phyloP scores from a whole-genome alignment of 1,140 invertebrate species.

The Xylocopa sonorina region DNA sequence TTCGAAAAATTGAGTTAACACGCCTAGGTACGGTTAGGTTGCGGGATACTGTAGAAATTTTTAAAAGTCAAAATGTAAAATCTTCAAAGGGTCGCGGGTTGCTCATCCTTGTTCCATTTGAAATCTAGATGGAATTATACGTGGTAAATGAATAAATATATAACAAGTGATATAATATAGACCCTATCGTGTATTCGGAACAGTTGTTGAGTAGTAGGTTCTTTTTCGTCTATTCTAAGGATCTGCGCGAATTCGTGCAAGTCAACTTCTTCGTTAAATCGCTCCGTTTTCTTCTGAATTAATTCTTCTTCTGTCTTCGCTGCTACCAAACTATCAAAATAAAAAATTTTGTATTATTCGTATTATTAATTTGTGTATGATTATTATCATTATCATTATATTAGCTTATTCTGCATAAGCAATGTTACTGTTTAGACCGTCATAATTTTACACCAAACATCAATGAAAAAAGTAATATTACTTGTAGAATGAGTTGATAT shows the following conservation, averaged over 20 bases:
- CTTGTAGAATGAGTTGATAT: too few relatives aligned
- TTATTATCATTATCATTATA: too few relatives aligned
- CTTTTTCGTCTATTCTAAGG: slow-evolving; percentile 84
- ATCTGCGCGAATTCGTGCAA: slow-evolving; percentile 85
- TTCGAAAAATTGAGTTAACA: too few relatives aligned
- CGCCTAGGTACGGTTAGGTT: too few relatives aligned
- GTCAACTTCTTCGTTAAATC: slow-evolving; percentile 81
- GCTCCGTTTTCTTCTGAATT: slow-evolving; percentile 78
- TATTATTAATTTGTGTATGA: background rate
- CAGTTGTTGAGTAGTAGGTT: slow-evolving; percentile 83
- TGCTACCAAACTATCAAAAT: slow-evolving; percentile 76
- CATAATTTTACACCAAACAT: too few relatives aligned
- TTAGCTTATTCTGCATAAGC: too few relatives aligned
- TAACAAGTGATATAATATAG: slow-evolving; percentile 61
- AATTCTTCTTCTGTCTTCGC: slow-evolving; percentile 79
- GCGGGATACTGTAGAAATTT: too few relatives aligned
- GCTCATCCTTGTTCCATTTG: too few relatives aligned
- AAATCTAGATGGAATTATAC: background rate
- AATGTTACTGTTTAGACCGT: too few relatives aligned
- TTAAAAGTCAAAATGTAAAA: too few relatives aligned
- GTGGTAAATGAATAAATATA: background rate
- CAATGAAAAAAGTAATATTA: too few relatives aligned
- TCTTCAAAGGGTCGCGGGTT: too few relatives aligned
- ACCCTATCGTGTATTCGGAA: slow-evolving; percentile 88
- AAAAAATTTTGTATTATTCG: background rate